Evolutionary conservation across 2,888 invertebrate species (phyloP).

Genomic region (Prionchulus punctatus): DNA sequence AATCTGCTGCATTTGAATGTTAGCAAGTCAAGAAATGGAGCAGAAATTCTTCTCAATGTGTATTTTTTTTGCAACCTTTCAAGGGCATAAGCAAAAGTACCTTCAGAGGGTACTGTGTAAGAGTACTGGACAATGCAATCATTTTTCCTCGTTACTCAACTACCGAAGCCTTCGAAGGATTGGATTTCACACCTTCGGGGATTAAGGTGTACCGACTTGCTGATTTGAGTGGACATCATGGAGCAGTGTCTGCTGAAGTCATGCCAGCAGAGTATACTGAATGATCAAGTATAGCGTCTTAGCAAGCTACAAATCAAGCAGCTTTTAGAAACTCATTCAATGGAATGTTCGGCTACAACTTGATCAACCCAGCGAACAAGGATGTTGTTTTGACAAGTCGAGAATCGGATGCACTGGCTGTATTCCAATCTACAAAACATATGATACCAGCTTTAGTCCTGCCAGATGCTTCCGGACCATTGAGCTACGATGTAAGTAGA

Average conservation of each 20-base stretch:
- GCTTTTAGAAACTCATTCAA: neutral
- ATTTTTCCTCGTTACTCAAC: constrained; percentile 4
- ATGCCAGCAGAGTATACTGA: neutral
- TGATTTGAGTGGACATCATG: neutral
- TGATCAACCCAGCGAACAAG: neutral
- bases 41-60: neutral
- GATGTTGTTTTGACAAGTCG: constrained; percentile 31
- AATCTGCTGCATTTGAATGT: neutral
- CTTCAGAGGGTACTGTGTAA: neutral
- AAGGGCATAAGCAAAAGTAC: neutral
- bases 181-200: neutral
- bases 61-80: too few species aligned
- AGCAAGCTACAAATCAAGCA: too few species aligned
- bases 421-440: constrained; percentile 30
- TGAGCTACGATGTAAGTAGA: constrained; percentile 33
- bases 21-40: too few species aligned
- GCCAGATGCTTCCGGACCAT: constrained; percentile 41
- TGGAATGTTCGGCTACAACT: constrained; percentile 7
- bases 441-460: constrained; percentile 27
- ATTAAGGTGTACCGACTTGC: constrained; percentile 2
- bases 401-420: constrained; percentile 34
- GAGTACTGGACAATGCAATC: neutral
- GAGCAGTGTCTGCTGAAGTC: neutral
- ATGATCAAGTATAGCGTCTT: neutral
- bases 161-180: neutral